phyloP scores from a whole-genome alignment of 2,888 invertebrate species.

The Gibbula magus region DNA sequence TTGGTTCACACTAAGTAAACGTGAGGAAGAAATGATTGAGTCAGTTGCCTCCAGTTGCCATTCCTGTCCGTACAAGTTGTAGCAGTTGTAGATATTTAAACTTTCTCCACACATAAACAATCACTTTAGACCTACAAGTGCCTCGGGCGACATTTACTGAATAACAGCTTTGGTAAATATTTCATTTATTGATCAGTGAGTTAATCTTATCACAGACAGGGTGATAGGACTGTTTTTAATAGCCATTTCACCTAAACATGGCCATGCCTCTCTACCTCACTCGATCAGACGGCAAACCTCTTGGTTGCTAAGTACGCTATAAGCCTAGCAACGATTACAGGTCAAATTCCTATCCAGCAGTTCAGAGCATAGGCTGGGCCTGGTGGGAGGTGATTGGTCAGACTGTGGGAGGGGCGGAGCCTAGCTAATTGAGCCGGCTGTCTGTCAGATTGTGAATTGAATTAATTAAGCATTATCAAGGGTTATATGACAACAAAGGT shows the following conservation, averaged over 20 bases:
- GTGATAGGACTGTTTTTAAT: slow-evolving; percentile 8
- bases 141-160: background rate
- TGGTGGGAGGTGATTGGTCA: background rate
- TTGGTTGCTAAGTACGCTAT: background rate
- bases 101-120: background rate
- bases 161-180: background rate
- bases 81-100: background rate
- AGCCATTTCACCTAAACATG: slow-evolving; percentile 1
- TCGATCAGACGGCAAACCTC: background rate
- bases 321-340: background rate
- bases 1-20: background rate
- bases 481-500: slow-evolving; percentile 13
- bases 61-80: background rate
- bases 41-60: background rate
- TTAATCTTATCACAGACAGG: background rate
- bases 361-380: background rate
- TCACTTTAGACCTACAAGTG: background rate
- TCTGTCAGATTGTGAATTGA: background rate
- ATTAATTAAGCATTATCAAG: slow-evolving; percentile 4
- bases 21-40: background rate
- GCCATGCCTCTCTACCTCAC: background rate
- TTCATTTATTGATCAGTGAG: slow-evolving; percentile 1
- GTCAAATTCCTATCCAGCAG: background rate
- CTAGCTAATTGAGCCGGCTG: background rate
- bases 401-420: background rate